Evolutionary conservation across 2,888 invertebrate species (phyloP).

Genomic region (Lasioglossum pauxillum): DNA sequence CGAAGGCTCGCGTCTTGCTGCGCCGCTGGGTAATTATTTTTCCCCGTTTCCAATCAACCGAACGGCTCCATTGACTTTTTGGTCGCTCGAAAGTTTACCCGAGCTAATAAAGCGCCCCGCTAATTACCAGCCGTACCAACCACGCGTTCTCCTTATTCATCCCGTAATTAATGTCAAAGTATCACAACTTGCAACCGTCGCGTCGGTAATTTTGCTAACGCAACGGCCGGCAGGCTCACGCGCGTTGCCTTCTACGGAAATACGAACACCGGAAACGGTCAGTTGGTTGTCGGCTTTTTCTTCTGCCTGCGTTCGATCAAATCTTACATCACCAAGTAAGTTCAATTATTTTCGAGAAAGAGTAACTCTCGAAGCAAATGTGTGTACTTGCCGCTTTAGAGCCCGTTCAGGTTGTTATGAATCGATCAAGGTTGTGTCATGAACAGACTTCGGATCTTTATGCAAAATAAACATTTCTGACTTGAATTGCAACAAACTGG

Average conservation of each 20-base stretch:
- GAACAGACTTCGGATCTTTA: too few species aligned
- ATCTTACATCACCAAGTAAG: too few species aligned
- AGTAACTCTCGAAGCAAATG: too few species aligned
- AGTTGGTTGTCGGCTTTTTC: background rate
- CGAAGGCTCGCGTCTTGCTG: background rate
- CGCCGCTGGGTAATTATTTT: background rate
- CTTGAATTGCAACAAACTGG: too few species aligned
- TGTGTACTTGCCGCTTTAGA: too few species aligned
- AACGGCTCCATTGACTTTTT: background rate
- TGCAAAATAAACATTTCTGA: too few species aligned
- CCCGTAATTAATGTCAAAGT: slow-evolving; percentile 29
- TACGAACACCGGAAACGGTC: background rate
- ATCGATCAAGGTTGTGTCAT: too few species aligned
- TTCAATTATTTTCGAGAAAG: too few species aligned
- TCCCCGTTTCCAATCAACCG: background rate
- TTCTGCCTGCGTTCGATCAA: too few species aligned
- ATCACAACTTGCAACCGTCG: slow-evolving; percentile 3
- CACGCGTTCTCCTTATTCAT: background rate
- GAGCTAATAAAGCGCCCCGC: background rate
- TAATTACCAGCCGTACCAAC: slow-evolving; percentile 13
- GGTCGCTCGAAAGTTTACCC: background rate
- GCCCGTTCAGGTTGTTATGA: too few species aligned
- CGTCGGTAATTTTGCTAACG: slow-evolving; percentile 9
- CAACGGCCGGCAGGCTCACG: background rate
- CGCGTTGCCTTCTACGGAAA: background rate